Evolutionary conservation across 1,140 invertebrate genomes (phyloP), one percentile per base, ranked within the genome.

Genomic region (Drosophila nigromelanica): DNA sequence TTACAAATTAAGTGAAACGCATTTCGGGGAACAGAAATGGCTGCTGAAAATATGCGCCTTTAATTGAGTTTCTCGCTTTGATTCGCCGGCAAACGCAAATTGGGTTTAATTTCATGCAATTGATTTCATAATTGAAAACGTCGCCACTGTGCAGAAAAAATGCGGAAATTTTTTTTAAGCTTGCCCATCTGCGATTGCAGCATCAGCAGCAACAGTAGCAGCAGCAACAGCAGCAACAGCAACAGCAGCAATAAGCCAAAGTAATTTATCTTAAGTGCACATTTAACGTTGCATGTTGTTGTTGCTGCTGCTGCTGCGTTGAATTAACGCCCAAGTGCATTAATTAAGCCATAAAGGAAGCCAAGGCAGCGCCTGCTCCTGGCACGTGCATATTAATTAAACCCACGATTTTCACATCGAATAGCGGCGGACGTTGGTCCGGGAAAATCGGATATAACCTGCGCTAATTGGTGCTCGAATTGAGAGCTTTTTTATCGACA

Each of bases 201-300:
- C 27, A 6, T 27, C 27, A 27, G 27, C 27, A 14, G 14, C 14
- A 21, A 48, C n/a, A 27, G n/a, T 4, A 30, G 15, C 21, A 37
- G 30, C 15, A 8, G 8, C 37, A 33, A 37, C 11, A 27, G 8
- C 24, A 30, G 37, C 15, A 42, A 24, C 33, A 11, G 37, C 24
- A 43, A 47, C 45, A 33, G 3, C 55, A 39, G 64, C 56, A 60
- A 61, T 48, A 68, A 74, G 75, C 73, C 71, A 87, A 80, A 86
- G 82, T 82, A 81, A 86, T 82, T 87, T 86, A 81, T 82, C 81
- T 86, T 81, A 67, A 86, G 83, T 87, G 82, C 71, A 68, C 75
- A 67, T 78, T 86, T 81, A 86, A 87, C 78, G 75, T 73, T 69
- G 68, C 58, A 45, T 50, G 40, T n/a, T 61, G 54, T 47, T 67